These are phyloP conservation scores for Melierax canorus DNA, from an alignment of 2,113 vertebrate species.

Conservation along the genomic window DNA sequence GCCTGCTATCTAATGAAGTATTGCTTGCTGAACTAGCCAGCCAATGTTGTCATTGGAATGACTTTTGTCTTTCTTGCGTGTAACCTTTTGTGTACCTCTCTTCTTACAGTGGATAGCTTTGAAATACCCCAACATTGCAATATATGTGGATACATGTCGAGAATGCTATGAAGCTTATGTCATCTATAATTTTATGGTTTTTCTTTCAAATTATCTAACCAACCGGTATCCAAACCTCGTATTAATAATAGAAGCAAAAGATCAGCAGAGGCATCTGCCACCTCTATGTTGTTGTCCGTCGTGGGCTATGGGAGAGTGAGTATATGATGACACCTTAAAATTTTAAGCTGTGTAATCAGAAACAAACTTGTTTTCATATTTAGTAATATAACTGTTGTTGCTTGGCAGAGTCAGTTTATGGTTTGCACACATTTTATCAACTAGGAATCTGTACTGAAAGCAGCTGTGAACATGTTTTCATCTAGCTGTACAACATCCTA, in stretches of 20 bases:
- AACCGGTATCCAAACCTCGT: conserved; percentile 93
- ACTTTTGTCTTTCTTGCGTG: not conserved
- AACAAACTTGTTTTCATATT: not conserved
- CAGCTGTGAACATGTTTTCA: not conserved
- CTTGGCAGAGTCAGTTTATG: not conserved
- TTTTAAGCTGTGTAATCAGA: not conserved
- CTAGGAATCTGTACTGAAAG: not conserved
- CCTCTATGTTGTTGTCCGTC: conserved; percentile 94
- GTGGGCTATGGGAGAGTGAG: conserved; percentile 99
- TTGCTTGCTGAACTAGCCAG: not conserved
- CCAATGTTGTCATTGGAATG: not conserved
- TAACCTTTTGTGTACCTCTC: conserved; percentile 55
- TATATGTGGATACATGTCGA: conserved; percentile 97
- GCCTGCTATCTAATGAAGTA: not conserved
- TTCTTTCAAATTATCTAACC: conserved; percentile 93
- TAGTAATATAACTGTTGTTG: not conserved
- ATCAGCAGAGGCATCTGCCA: conserved; percentile 93
- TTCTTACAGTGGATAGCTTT: conserved; percentile 91
- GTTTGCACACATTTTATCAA: not conserved
- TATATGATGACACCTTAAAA: conserved; percentile 14
- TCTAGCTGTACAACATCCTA: not conserved
- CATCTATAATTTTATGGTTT: conserved; percentile 99
- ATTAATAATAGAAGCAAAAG: conserved; percentile 93
- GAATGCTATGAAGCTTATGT: conserved; percentile 99
- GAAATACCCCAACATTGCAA: conserved; percentile 93